Percentiles rank a stretch among this genome's conserved stretches.
These are phyloP conservation scores for Drosophila niveifrons DNA, from an alignment of 2,888 invertebrate genomes.

Conservation along the genomic window DNA sequence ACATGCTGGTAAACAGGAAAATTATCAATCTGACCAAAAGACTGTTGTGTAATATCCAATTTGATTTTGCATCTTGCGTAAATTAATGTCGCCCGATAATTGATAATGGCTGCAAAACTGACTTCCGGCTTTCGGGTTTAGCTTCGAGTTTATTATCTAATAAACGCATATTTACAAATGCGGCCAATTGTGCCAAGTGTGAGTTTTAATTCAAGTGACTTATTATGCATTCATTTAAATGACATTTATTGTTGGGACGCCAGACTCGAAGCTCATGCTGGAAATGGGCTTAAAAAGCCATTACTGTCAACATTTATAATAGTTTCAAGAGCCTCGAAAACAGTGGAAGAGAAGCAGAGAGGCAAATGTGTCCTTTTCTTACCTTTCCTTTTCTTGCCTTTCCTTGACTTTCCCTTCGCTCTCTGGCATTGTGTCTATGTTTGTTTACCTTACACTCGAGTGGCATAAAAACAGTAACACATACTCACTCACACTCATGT, in stretches of 20 bases:
- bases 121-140: constrained; percentile 39
- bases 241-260: constrained; percentile 69
- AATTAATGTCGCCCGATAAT: constrained; percentile 26
- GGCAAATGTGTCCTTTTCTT: constrained; percentile 53
- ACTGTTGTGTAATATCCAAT: constrained; percentile 2
- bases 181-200: not conserved
- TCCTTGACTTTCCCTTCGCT: constrained; percentile 8
- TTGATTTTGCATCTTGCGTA: constrained; percentile 17
- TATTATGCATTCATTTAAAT: constrained; percentile 76
- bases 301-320: constrained; percentile 82
- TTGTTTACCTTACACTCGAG: constrained; percentile 78
- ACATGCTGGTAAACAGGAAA: constrained; percentile 57
- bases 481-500: constrained; percentile 34
- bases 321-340: constrained; percentile 61
- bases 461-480: constrained; percentile 67
- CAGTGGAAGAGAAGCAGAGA: constrained; percentile 14
- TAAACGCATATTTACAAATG: constrained; percentile 14
- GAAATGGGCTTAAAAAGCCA: constrained; percentile 81
- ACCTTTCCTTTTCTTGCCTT: constrained; percentile 6
- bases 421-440: constrained; percentile 57
- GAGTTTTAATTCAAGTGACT: constrained; percentile 58
- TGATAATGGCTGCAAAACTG: constrained; percentile 46
- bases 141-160: constrained; percentile 43
- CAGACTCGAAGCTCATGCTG: constrained; percentile 29
- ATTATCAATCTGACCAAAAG: constrained; percentile 2